Evolutionary conservation across 2,888 invertebrate species (phyloP).

Genomic region (Stenichneumon culpator): DNA sequence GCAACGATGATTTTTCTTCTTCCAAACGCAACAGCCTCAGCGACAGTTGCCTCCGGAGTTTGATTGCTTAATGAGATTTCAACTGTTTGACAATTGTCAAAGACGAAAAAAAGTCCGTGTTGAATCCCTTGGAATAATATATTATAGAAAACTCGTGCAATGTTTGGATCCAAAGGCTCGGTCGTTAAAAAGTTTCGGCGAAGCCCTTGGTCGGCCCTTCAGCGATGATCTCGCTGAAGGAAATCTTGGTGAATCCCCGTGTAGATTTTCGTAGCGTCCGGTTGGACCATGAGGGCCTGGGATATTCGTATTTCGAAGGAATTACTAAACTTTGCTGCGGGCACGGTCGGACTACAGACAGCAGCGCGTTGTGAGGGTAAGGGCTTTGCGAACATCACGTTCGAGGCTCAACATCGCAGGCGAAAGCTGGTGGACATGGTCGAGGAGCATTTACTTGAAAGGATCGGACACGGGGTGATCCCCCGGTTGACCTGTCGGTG

Average conservation of each 20-base stretch:
- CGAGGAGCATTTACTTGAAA: slow-evolving; percentile 73
- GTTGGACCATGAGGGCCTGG: slow-evolving; percentile 42
- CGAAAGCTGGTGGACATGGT: slow-evolving; percentile 65
- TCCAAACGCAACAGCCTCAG: no score
- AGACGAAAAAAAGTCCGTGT: no score
- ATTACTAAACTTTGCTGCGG: slow-evolving; percentile 60
- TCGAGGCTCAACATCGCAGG: slow-evolving; percentile 59
- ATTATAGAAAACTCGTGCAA: slow-evolving; percentile 16
- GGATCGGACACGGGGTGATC: slow-evolving; percentile 79
- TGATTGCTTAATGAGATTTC: no score
- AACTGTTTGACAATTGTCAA: no score
- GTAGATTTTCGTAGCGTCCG: slow-evolving; percentile 55
- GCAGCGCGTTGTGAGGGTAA: slow-evolving; percentile 28
- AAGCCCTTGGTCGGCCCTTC: slow-evolving; percentile 34
- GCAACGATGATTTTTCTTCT: neutral
- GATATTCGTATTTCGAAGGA: slow-evolving; percentile 63
- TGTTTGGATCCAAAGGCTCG: slow-evolving; percentile 16
- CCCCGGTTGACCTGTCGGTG: slow-evolving; percentile 73
- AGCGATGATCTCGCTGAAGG: slow-evolving; percentile 41
- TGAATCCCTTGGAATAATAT: slow-evolving; percentile 13
- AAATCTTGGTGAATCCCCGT: slow-evolving; percentile 61
- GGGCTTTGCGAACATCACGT: slow-evolving; percentile 56
- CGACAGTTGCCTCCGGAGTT: no score
- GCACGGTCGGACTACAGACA: slow-evolving; percentile 38
- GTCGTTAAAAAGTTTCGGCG: slow-evolving; percentile 57